Evolutionary conservation across 2,113 vertebrate species (phyloP).

Genomic region (Alexandromys fortis): DNA sequence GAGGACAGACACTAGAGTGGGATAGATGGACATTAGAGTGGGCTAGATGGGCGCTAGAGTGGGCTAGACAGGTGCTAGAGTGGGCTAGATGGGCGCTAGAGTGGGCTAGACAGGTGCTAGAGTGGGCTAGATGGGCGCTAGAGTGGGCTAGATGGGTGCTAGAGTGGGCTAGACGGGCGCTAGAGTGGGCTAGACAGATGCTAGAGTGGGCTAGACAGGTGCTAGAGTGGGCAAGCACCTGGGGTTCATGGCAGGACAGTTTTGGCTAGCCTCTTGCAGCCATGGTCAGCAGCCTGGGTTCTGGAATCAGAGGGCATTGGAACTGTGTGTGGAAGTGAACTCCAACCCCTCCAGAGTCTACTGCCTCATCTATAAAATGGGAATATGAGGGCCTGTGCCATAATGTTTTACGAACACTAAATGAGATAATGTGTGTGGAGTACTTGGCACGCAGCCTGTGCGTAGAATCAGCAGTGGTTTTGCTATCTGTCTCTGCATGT

Average conservation of each 20-base stretch:
- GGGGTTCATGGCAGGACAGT: neutral
- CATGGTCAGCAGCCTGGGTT: neutral
- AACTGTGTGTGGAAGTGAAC: neutral
- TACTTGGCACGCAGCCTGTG: neutral
- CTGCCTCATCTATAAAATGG: neutral
- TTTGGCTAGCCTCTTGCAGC: neutral
- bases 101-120: no score
- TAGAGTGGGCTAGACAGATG: no score
- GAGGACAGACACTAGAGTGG: neutral
- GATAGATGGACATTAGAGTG: no score
- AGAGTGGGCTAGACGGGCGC: no score
- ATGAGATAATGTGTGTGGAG: conserved; percentile 59
- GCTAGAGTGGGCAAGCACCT: neutral
- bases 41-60: no score
- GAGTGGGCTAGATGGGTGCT: no score
- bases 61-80: no score
- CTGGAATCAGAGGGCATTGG: neutral
- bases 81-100: no score
- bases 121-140: no score
- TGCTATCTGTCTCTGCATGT: neutral
- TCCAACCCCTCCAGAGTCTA: neutral
- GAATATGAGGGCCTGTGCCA: neutral
- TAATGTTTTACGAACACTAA: conserved; percentile 67
- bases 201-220: no score
- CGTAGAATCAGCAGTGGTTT: neutral